Evolutionary conservation across 2,888 invertebrate genomes (phyloP), one percentile per base, ranked within the genome.

Genomic region (Eupithecia subumbrata): DNA sequence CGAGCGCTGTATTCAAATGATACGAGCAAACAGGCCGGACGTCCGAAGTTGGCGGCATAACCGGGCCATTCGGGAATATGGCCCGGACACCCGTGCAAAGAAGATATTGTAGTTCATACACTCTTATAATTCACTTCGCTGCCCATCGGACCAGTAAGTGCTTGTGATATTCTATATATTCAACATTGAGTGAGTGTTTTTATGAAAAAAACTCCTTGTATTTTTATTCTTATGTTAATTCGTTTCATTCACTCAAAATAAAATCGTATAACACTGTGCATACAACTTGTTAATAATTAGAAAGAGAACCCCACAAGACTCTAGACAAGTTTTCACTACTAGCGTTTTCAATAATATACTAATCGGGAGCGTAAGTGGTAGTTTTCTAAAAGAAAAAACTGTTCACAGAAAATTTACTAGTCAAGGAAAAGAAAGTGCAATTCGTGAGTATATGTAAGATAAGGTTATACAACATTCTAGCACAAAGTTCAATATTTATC

Each of bases 21-120:
- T 82, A 82, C 80, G 81, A 84, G 86, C 84, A 87, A 87, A 89
- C 86, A 87, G 85, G 81, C 83, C 80, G 78, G 73, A 81, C 81
- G 78, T 84, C 84, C 84, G 84, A 80, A 80, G 74, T 76, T 76
- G 79, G 82, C 81, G 80, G 82, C 84, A 74, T 67, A 72, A 72
- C 76, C 72, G 76, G 74, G 71, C 43, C 74, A 67, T 78, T 78
- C 52, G 76, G 78, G 77, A 79, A 81, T 77, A 78, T 75, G 79
- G 79, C 25, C 60, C 60, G 43, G 72, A 76, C 69, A 73, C 64
- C 60, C 22, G 72, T 66, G 48, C 76, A 68, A 45, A 73, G 71
- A 69, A 66, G 45, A 67, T 52, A 43, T 60, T 40, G 40, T 67
- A 37, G n/a, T 67, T 67, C 34, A 40, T 12, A 22, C 22, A 40